Base-by-base conservation (phyloP, 2,797 vertebrate genomes). In the Aulostomus chinensis region DNA sequence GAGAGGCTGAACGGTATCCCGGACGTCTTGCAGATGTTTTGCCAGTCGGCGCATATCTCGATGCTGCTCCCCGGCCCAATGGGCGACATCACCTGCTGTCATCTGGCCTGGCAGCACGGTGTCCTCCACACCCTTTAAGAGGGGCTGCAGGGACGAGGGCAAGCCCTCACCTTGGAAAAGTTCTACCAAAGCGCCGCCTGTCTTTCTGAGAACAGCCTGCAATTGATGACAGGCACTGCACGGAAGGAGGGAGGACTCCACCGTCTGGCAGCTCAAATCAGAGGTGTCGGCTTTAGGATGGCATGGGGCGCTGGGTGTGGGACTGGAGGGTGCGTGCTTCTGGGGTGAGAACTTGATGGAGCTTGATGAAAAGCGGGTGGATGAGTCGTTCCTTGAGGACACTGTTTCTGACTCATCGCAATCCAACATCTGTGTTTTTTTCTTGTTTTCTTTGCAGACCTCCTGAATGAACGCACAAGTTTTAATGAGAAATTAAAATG, bases 151-250 rank as follows among this genome's bases (percentile, higher is more conserved):
- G 16, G 94, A 93, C 0, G 94, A 98, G 24, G 95, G 93, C 69
- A 99, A 84, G 47, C 94, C 95, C 73, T 97, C 93, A 34, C 81
- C 89, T 76, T 63, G 85, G 64, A 95, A 94, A 59, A 98, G 67
- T 37, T 81, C 60, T 18, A 90, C 71, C 42, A 98, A 66, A 51
- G 84, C 80, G 8, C 78, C 83, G 53, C 93, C 92, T 0, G 93
- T 93, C 57, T 91, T 82, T 11, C 13, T 78, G 50, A 98, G 79
- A 67, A 84, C 66, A 7, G 74, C 76, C 69, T 96, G 96, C 10
- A 91, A 75, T 0, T 78, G 71, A 46, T 80, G 57, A 9, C 96
- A 98, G 0, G 84, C 80, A 2, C 88, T 76, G 1, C 97, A 98
- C 46, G 92, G 90, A 13, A 81, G 74, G 18, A 87, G 85, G 8